Base-by-base conservation (phyloP, 2,113 vertebrate species). In the Lepidothrix coronata region DNA sequence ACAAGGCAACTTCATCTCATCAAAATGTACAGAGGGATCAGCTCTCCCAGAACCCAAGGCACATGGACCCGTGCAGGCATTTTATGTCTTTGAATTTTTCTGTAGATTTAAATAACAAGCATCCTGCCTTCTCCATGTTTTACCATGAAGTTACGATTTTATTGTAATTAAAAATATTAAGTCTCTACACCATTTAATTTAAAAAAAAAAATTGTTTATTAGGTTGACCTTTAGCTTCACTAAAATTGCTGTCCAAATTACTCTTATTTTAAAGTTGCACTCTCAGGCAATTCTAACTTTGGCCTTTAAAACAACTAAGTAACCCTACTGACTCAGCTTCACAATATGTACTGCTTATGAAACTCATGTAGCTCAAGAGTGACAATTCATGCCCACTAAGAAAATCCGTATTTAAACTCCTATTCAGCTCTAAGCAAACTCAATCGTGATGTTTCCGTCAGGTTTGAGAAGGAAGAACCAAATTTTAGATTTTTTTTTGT, bases 191-290 rank as follows among this genome's bases (percentile, higher is more conserved):
- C 51, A 6, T 11, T 82, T 61, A 43, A 33, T 28, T 86, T 15
- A 35, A 21, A 51, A 48, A 54, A 22, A 54, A 62, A 23, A n/a
- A 24, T 1, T 16, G 2, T 37, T 80, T 54, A 5, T 46, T 55
- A 71, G 3, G 2, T 37, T 67, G 37, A 63, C 43, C 25, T 90
- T 77, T 59, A 74, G 7, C 25, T 77, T 58, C 51, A 46, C 11
- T 44, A n/a, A 78, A 43, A 68, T 3, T 58, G 9, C 14, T 54
- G 13, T 54, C 28, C 19, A 41, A 54, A 72, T 65, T 41, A 68
- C 23, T 49, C 11, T 70, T 58, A 46, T 59, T 80, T 79, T 11
- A 54, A 4, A 1, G 0, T 23, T 61, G 2, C 2, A 1, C 13
- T 76, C 76, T 18, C 67, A 88, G 16, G 14, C 12, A 61, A 11